Percentiles rank a stretch among this genome's conserved stretches.
Conservation (phyloP, 1,140 invertebrate genomes). For the Sminthurides bifidus region DNA sequence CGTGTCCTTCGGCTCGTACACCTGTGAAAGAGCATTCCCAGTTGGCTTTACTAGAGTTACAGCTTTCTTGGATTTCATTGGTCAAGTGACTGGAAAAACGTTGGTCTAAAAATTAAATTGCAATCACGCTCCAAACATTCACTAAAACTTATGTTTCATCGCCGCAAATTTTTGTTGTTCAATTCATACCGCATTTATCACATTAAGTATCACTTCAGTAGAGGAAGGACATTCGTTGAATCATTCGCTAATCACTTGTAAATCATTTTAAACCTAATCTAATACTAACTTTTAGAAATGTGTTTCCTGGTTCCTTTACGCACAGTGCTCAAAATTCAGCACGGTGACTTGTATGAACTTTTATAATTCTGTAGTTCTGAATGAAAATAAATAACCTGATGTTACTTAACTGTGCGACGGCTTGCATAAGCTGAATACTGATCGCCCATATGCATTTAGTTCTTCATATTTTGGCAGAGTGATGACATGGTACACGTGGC, state of each 20-base stretch:
- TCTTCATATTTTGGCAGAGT: no score
- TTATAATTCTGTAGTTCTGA: no score
- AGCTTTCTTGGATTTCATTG: conserved; percentile 24
- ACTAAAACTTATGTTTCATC: neutral
- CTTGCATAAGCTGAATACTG: no score
- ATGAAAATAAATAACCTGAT: no score
- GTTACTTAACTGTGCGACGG: no score
- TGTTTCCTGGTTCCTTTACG: no score
- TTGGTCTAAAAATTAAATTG: neutral
- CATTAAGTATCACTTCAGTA: neutral
- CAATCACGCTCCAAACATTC: neutral
- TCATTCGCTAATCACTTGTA: neutral
- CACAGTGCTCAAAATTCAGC: no score
- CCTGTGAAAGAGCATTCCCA: conserved; percentile 21
- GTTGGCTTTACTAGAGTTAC: conserved; percentile 25
- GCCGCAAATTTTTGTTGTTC: neutral
- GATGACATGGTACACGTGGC: no score
- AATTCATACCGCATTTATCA: neutral
- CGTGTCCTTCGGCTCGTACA: conserved; percentile 26
- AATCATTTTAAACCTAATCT: neutral
- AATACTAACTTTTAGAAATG: no score
- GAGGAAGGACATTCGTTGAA: neutral
- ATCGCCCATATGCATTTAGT: no score
- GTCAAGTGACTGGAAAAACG: conserved; percentile 8
- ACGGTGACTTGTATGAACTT: no score